A percentile compares a stretch with the other conserved stretches of the same genome.
Evolutionary conservation across 2,888 invertebrate genomes (phyloP).

Genomic region (Dynastes tityus): DNA sequence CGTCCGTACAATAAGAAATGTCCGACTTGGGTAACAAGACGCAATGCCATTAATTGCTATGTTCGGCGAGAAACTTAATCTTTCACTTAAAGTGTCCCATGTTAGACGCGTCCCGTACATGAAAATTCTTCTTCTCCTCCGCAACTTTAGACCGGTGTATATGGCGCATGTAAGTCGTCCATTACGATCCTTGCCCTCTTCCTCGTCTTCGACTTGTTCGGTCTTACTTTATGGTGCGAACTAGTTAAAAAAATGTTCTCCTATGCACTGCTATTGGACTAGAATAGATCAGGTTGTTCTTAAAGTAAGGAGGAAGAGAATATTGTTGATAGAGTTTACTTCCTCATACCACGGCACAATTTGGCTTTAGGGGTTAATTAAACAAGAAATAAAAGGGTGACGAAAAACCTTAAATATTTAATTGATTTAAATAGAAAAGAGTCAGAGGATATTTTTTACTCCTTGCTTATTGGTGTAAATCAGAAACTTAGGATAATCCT

Average conservation of each 20-base stretch:
- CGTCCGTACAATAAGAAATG: conserved; percentile 49
- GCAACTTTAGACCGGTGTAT: conserved; percentile 46
- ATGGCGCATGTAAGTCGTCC: conserved; percentile 31
- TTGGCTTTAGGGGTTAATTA: no score
- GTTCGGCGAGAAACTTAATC: conserved; percentile 56
- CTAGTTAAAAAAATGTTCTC: conserved; percentile 12
- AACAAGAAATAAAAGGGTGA: no score
- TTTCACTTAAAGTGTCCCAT: conserved; percentile 50
- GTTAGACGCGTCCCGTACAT: conserved; percentile 53
- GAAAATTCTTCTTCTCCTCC: conserved; percentile 52
- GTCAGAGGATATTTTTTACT: no score
- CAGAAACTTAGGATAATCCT: no score
- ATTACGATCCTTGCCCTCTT: conserved; percentile 23
- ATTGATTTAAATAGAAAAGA: no score
- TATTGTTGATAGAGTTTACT: no score
- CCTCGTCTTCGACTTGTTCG: conserved; percentile 11
- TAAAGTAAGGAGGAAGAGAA: no score
- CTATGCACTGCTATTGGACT: no score
- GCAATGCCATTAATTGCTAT: conserved; percentile 54
- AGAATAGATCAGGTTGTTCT: no score
- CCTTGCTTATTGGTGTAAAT: no score
- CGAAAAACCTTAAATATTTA: no score
- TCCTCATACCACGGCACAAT: no score
- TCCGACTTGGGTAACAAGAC: conserved; percentile 47
- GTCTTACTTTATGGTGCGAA: conserved; percentile 3